Evolutionary conservation across 2,797 vertebrate species (phyloP).

Genomic region (Falco berigora): DNA sequence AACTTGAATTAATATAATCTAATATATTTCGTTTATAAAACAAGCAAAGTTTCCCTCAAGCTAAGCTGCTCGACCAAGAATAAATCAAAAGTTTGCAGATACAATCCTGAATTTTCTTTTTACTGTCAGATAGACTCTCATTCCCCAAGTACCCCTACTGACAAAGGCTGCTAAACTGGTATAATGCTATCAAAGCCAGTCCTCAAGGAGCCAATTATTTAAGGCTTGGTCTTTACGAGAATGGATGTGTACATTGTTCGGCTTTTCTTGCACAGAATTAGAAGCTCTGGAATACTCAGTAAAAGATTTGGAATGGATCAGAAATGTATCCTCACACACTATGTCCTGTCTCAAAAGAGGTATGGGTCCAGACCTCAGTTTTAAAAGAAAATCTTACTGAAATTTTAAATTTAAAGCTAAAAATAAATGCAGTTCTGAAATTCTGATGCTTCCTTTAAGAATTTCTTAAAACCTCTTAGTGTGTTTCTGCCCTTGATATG

Average conservation of each 20-base stretch:
- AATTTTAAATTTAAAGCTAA: not conserved
- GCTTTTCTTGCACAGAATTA: not conserved
- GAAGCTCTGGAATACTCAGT: not conserved
- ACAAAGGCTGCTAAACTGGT: not conserved
- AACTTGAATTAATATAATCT: not conserved
- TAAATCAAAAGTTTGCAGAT: not conserved
- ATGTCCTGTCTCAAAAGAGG: not conserved
- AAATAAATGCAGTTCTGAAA: not conserved
- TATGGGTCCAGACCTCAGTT: not conserved
- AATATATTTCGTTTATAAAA: not conserved
- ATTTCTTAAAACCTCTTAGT: not conserved
- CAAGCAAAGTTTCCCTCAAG: not conserved
- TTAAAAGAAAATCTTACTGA: not conserved
- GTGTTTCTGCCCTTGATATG: not conserved
- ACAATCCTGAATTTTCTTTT: not conserved
- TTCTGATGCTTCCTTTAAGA: not conserved
- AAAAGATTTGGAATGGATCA: not conserved
- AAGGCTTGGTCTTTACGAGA: not conserved
- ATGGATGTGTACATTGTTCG: not conserved
- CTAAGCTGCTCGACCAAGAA: not conserved
- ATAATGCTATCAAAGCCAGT: not conserved
- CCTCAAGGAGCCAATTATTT: not conserved
- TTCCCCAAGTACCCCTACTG: not conserved
- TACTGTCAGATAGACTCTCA: not conserved
- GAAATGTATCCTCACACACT: not conserved